These are phyloP conservation scores for Anguilla pacifica DNA, from an alignment of 2,797 vertebrate species.

Conservation along the genomic window DNA sequence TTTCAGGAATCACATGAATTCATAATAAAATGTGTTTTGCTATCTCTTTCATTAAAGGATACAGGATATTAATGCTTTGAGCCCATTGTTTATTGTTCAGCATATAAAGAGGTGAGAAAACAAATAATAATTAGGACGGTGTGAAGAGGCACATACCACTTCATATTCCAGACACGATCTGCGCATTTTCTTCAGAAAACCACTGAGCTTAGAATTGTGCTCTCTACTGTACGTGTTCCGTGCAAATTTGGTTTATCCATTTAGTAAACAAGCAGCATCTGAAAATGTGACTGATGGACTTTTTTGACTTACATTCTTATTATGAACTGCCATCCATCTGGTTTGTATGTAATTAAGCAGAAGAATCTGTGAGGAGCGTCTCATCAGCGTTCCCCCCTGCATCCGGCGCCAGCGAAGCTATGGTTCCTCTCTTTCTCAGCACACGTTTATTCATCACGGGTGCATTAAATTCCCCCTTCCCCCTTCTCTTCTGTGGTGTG, in stretches of 20 bases:
- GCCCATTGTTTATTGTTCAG: not conserved
- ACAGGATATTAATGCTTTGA: not conserved
- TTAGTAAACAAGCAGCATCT: not conserved
- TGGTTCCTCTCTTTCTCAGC: not conserved
- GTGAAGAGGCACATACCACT: not conserved
- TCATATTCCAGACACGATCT: not conserved
- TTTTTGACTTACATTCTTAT: not conserved
- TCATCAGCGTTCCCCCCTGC: not conserved
- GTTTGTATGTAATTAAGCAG: not conserved
- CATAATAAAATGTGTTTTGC: too few species aligned
- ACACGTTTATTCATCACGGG: slow-evolving; percentile 7
- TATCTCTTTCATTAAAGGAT: not conserved
- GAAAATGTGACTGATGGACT: not conserved
- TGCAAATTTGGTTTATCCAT: not conserved
- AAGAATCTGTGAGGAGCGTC: not conserved
- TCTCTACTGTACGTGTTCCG: not conserved
- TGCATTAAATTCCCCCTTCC: not conserved
- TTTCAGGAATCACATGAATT: too few species aligned
- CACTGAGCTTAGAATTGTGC: not conserved
- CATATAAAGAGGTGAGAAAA: not conserved
- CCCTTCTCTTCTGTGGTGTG: not conserved
- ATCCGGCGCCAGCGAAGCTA: not conserved
- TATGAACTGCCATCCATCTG: not conserved
- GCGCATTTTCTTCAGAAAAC: not conserved
- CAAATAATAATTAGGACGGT: not conserved